Evolutionary conservation across 2,113 vertebrate genomes (phyloP).

Genomic region (Stercorarius parasiticus): DNA sequence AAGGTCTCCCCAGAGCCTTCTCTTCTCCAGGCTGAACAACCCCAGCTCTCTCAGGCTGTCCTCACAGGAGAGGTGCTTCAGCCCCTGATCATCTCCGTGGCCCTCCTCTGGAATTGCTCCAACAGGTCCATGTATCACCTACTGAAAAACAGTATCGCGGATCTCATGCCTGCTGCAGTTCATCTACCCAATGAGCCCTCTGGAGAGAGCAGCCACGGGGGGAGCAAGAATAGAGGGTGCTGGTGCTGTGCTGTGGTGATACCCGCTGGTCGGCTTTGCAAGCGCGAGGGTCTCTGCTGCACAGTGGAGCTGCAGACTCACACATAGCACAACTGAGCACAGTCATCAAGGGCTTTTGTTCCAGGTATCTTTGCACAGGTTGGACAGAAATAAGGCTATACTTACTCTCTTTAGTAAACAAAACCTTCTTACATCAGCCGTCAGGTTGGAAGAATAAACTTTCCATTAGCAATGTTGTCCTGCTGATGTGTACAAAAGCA

Average conservation of each 20-base stretch:
- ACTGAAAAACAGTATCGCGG: background rate
- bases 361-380: background rate
- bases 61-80: background rate
- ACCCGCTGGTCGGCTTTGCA: background rate
- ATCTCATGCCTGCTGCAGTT: accelerated
- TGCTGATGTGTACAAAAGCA: background rate
- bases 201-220: background rate
- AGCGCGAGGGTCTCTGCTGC: background rate
- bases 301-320: background rate
- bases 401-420: background rate
- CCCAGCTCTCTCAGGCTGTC: background rate
- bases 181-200: accelerated
- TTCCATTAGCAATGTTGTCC: background rate
- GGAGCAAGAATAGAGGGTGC: background rate
- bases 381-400: background rate
- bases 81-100: background rate
- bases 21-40: background rate
- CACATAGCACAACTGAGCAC: accelerated
- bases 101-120: background rate
- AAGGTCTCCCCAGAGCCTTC: background rate
- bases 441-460: background rate
- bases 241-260: accelerated
- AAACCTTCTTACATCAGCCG: background rate
- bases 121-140: background rate
- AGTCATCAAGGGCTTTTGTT: background rate